Evolutionary conservation across 1,140 invertebrate genomes (phyloP).

Genomic region (Lithobius niger): DNA sequence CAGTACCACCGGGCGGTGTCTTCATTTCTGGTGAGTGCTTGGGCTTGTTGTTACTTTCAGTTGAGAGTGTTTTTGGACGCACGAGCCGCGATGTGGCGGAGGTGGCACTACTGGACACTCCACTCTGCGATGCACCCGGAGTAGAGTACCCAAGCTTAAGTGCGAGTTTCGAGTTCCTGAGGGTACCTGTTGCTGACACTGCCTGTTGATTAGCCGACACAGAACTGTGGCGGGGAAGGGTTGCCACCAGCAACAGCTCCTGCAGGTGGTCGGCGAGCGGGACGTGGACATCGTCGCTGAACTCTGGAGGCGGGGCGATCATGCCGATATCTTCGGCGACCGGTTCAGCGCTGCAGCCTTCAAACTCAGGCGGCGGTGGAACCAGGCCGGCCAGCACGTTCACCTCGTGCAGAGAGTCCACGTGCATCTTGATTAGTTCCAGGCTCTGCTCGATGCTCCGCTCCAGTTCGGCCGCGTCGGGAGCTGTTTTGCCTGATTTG

Average conservation of each 20-base stretch:
- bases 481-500: conserved; percentile 2
- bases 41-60: conserved; percentile 6
- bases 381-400: conserved; percentile 21
- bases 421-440: conserved; percentile 32
- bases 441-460: conserved; percentile 33
- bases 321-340: background rate
- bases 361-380: conserved; percentile 25
- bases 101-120: background rate
- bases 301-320: conserved; percentile 8
- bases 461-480: conserved; percentile 16
- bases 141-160: conserved; percentile 16
- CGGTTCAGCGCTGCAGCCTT: conserved; percentile 4
- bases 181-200: conserved; percentile 10
- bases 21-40: background rate
- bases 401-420: conserved; percentile 24
- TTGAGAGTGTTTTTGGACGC: conserved; percentile 16
- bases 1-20: background rate
- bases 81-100: conserved; percentile 3
- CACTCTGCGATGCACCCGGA: conserved; percentile 4
- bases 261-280: background rate
- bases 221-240: conserved; percentile 2
- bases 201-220: no score
- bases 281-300: conserved; percentile 10
- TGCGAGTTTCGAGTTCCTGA: background rate
- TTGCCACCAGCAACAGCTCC: background rate